phyloP scores from a whole-genome alignment of 2,113 vertebrate species.

The Bufo bufo region DNA sequence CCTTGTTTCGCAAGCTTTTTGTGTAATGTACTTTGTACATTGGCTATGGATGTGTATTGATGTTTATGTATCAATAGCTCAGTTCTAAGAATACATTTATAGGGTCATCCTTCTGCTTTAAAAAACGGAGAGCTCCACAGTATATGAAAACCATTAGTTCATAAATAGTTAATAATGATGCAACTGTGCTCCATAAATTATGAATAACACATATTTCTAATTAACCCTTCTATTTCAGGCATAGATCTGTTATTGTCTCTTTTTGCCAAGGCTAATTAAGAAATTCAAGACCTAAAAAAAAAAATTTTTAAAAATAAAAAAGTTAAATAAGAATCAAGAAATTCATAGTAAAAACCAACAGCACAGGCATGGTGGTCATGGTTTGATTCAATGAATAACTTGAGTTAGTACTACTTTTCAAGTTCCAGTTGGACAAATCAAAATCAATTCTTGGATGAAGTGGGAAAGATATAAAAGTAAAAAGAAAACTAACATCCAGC shows the following conservation, averaged over 20 bases:
- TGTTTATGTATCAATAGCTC: neutral
- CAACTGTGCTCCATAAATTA: constrained; percentile 32
- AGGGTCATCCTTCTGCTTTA: neutral
- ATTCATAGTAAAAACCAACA: too few relatives aligned
- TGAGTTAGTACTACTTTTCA: too few relatives aligned
- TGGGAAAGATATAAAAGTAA: too few relatives aligned
- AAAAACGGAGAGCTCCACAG: neutral
- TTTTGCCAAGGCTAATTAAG: neutral
- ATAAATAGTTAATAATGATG: constrained; percentile 46
- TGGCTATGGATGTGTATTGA: neutral
- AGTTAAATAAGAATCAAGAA: too few relatives aligned
- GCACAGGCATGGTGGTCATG: too few relatives aligned
- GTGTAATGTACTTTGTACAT: neutral
- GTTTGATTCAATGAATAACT: too few relatives aligned
- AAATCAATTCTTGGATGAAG: too few relatives aligned
- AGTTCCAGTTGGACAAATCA: too few relatives aligned
- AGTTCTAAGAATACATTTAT: neutral
- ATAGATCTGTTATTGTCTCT: neutral
- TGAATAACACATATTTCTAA: constrained; percentile 24
- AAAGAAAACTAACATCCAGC: too few relatives aligned
- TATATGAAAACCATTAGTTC: neutral
- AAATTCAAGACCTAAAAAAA: neutral
- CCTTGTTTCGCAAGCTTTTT: too few relatives aligned
- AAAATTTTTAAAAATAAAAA: too few relatives aligned
- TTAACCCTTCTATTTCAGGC: constrained; percentile 24